Percentiles rank a stretch among this genome's conserved stretches.
Evolutionary conservation across 2,113 vertebrate species (phyloP).

Genomic region (Dolichotis patagonum): DNA sequence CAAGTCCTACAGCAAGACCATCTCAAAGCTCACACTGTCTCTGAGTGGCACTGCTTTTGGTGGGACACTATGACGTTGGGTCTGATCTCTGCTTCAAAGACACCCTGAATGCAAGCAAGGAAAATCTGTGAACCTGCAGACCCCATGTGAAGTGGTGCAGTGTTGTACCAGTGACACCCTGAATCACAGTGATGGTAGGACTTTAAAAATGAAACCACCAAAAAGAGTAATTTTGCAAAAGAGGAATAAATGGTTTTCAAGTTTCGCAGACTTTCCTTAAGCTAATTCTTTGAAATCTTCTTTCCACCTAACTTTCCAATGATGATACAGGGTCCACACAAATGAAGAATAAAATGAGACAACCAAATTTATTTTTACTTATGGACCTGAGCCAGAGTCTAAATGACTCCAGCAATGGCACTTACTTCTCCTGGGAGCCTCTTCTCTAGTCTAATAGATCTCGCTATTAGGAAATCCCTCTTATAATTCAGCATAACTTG

Average conservation of each 20-base stretch:
- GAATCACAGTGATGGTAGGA: background rate
- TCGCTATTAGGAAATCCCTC: conserved; percentile 66
- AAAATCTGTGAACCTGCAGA: background rate
- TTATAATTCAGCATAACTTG: conserved; percentile 79
- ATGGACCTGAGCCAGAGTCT: conserved; percentile 64
- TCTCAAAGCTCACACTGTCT: accelerated
- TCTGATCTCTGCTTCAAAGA: background rate
- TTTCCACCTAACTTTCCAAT: conserved; percentile 4
- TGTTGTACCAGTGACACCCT: background rate
- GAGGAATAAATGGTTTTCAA: too few species aligned
- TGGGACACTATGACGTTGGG: accelerated
- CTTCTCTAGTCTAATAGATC: conserved; percentile 71
- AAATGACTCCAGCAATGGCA: conserved; percentile 59
- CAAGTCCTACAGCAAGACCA: accelerated
- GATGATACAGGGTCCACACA: conserved; percentile 20
- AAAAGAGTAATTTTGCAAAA: background rate
- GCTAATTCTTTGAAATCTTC: background rate
- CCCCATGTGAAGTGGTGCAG: accelerated
- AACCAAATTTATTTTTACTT: conserved; percentile 74
- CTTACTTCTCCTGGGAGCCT: conserved; percentile 63
- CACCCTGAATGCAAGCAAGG: accelerated
- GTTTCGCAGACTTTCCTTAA: background rate
- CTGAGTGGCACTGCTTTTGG: too few species aligned
- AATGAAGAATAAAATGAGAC: conserved; percentile 67
- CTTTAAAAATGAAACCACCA: background rate